Conservation (phyloP, 2,888 invertebrate species). For the Ditula angustiorana region DNA sequence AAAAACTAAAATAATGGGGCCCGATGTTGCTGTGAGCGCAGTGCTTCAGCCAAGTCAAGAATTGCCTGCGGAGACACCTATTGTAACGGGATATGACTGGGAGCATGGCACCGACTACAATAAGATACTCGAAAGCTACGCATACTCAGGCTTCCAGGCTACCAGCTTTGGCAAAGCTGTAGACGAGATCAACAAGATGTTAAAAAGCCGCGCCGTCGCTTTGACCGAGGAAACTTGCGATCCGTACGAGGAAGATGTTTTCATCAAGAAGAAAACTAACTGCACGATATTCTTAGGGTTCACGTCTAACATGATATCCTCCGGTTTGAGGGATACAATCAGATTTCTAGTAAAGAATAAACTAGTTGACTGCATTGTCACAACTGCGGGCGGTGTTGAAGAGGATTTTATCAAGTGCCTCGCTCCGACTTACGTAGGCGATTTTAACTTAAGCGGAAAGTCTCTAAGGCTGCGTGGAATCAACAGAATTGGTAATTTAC, state of each 20-base stretch:
- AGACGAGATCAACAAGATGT: slow-evolving; percentile 96
- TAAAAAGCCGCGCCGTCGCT: slow-evolving; percentile 89
- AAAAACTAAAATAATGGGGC: slow-evolving; percentile 62
- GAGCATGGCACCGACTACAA: slow-evolving; percentile 95
- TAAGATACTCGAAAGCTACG: slow-evolving; percentile 92
- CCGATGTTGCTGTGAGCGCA: slow-evolving; percentile 87
- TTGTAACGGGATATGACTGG: slow-evolving; percentile 96
- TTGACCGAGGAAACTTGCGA: slow-evolving; percentile 88
- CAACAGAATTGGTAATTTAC: slow-evolving; percentile 94
- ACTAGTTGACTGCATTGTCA: slow-evolving; percentile 98
- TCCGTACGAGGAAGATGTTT: slow-evolving; percentile 91
- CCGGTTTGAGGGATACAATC: slow-evolving; percentile 96
- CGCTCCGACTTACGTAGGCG: slow-evolving; percentile 96
- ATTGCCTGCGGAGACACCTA: slow-evolving; percentile 88
- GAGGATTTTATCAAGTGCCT: slow-evolving; percentile 99
- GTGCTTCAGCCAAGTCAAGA: slow-evolving; percentile 89
- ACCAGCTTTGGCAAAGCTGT: slow-evolving; percentile 97
- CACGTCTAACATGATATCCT: slow-evolving; percentile 98
- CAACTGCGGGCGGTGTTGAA: slow-evolving; percentile 99
- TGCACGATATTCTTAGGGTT: slow-evolving; percentile 99
- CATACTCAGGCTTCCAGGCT: slow-evolving; percentile 97
- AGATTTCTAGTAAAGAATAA: slow-evolving; percentile 87
- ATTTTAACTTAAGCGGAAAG: slow-evolving; percentile 93
- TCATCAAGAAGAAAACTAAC: slow-evolving; percentile 90
- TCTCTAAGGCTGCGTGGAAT: slow-evolving; percentile 93